Percentiles rank a stretch among this genome's conserved stretches.
These are phyloP conservation scores for Neotragus moschatus DNA, from an alignment of 2,113 vertebrate species.

Conservation along the genomic window DNA sequence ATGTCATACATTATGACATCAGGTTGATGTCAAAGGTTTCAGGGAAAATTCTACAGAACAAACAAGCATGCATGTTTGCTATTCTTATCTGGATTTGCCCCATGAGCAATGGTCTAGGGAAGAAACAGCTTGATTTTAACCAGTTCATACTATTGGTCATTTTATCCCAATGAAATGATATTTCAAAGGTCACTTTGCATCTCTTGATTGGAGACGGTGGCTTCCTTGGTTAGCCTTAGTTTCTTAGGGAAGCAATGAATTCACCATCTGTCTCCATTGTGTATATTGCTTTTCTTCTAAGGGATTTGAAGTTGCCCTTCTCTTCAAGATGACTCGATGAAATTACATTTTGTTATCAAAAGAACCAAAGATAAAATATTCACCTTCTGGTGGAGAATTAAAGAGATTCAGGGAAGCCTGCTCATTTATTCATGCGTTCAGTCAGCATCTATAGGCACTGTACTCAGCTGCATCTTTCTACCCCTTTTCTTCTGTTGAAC, in stretches of 20 bases:
- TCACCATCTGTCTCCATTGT: background rate
- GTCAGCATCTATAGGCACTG: background rate
- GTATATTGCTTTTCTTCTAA: background rate
- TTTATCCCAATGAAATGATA: background rate
- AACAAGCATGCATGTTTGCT: background rate
- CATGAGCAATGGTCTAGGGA: background rate
- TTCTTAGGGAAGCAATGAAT: background rate
- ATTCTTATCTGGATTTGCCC: background rate
- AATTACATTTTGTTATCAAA: background rate
- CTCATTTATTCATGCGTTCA: background rate
- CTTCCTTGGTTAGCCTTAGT: background rate
- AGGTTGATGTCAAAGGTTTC: background rate
- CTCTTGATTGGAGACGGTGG: background rate
- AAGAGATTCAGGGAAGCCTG: background rate
- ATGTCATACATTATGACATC: background rate
- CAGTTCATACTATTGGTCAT: background rate
- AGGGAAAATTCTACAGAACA: background rate
- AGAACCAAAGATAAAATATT: background rate
- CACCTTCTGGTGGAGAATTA: background rate
- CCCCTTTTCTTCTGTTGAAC: background rate
- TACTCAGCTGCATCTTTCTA: background rate
- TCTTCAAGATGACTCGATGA: background rate
- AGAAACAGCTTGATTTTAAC: background rate
- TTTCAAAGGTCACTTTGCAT: background rate
- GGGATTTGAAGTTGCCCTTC: background rate